Conservation (phyloP, 2,797 vertebrate species). For the Scarus forsteni region DNA sequence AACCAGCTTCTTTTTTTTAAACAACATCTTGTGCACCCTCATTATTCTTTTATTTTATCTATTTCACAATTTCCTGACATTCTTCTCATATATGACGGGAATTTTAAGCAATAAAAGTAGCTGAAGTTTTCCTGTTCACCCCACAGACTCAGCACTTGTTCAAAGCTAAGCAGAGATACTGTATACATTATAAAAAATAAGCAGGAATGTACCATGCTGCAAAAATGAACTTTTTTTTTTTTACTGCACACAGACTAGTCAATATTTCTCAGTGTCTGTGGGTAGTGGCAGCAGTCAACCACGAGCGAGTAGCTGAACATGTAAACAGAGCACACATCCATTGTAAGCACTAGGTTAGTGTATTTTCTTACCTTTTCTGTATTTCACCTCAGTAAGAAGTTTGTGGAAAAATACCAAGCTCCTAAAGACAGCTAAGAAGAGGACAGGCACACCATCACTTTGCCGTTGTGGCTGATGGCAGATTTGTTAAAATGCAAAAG, state of each 20-base stretch:
- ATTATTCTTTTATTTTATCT: background rate
- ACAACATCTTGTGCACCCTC: background rate
- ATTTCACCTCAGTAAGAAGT: conserved; percentile 6
- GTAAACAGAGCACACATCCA: conserved; percentile 16
- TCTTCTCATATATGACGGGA: background rate
- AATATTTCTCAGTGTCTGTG: background rate
- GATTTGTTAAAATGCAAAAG: conserved; percentile 41
- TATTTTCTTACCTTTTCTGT: background rate
- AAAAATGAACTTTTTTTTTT: conserved; percentile 12
- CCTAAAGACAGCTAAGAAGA: conserved; percentile 20
- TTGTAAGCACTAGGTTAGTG: background rate
- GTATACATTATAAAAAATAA: conserved; percentile 34
- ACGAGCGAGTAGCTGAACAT: conserved; percentile 13
- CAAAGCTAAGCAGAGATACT: conserved; percentile 36
- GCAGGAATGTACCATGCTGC: conserved; percentile 7
- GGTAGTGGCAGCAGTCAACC: background rate
- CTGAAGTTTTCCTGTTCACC: conserved; percentile 17
- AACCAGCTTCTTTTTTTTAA: background rate
- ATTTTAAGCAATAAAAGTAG: conserved; percentile 9
- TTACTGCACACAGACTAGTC: conserved; percentile 1
- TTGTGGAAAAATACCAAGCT: conserved; percentile 10
- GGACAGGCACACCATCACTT: conserved; percentile 25
- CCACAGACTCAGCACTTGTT: conserved; percentile 25
- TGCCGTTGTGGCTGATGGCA: conserved; percentile 17
- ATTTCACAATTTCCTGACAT: conserved; percentile 4